These are phyloP conservation scores for Sinocyclocheilus maitianheensis DNA, from an alignment of 2,113 vertebrate genomes.

Conservation along the genomic window DNA sequence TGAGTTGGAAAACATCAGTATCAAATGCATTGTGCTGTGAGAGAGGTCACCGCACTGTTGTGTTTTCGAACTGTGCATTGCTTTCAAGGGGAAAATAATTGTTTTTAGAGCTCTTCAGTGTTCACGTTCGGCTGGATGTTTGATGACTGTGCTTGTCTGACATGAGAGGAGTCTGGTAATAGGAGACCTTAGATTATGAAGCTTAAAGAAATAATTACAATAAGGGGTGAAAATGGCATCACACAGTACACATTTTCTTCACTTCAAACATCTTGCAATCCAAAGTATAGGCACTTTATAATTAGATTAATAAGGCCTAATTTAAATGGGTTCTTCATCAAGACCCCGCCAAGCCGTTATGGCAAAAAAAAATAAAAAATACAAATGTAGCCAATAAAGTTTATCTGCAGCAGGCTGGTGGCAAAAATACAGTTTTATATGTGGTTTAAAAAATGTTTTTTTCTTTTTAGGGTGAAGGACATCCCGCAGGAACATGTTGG, in stretches of 20 bases:
- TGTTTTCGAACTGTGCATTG: neutral
- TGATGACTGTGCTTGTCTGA: neutral
- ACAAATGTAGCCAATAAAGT: neutral
- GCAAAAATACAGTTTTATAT: neutral
- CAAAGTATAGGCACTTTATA: neutral
- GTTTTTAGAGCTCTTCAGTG: slow-evolving; percentile 8
- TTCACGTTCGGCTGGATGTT: neutral
- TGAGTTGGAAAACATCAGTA: slow-evolving; percentile 39
- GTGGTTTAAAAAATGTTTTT: neutral
- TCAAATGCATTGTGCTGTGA: slow-evolving; percentile 21
- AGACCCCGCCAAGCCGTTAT: neutral
- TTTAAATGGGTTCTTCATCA: neutral
- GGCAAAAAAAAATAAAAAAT: neutral
- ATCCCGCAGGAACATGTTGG: neutral
- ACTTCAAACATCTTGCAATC: neutral
- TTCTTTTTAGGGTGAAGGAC: neutral
- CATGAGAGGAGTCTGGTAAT: neutral
- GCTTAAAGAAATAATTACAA: slow-evolving; percentile 7
- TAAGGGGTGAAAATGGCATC: neutral
- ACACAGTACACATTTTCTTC: neutral
- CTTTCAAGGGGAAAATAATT: slow-evolving; percentile 12
- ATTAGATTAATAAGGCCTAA: neutral
- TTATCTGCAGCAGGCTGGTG: neutral
- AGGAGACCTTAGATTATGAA: neutral
- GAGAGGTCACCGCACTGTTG: neutral